Percentiles rank a stretch among this genome's conserved stretches.
Conservation (phyloP, 1,140 invertebrate genomes). For the Drosophila parabipectinata region DNA sequence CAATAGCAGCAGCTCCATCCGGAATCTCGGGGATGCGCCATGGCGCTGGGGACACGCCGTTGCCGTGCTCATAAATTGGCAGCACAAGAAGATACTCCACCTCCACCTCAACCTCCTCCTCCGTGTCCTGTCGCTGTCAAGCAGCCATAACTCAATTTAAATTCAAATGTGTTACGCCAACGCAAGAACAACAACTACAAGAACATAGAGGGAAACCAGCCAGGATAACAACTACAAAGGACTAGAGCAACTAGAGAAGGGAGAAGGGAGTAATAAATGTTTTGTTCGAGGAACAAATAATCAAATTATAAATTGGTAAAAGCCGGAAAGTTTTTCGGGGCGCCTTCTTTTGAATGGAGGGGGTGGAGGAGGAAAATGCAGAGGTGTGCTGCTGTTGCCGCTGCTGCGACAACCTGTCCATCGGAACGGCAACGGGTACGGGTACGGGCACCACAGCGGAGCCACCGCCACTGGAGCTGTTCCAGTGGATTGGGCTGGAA, state of each 20-base stretch:
- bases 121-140: conserved; percentile 4
- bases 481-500: conserved; percentile 89
- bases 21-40: conserved; percentile 19
- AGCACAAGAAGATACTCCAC: conserved; percentile 54
- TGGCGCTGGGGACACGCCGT: conserved; percentile 56
- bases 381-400: conserved; percentile 56
- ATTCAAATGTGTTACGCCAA: conserved; percentile 66
- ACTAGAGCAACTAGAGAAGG: conserved; percentile 8
- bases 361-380: conserved; percentile 29
- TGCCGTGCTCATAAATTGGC: conserved; percentile 76
- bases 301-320: conserved; percentile 59
- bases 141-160: conserved; percentile 77
- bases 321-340: conserved; percentile 32
- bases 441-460: conserved; percentile 16
- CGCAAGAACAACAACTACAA: conserved; percentile 11
- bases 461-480: conserved; percentile 48
- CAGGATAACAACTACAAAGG: conserved; percentile 9
- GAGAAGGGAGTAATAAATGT: conserved; percentile 29
- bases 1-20: background rate
- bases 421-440: conserved; percentile 53
- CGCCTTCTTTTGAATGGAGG: conserved; percentile 59
- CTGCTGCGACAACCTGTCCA: conserved; percentile 51
- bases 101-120: too few species aligned
- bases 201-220: background rate
- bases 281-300: conserved; percentile 55